A percentile compares a stretch with the other conserved stretches of the same genome.
Conservation (phyloP, 2,797 vertebrate genomes). For the Melopsittacus undulatus region DNA sequence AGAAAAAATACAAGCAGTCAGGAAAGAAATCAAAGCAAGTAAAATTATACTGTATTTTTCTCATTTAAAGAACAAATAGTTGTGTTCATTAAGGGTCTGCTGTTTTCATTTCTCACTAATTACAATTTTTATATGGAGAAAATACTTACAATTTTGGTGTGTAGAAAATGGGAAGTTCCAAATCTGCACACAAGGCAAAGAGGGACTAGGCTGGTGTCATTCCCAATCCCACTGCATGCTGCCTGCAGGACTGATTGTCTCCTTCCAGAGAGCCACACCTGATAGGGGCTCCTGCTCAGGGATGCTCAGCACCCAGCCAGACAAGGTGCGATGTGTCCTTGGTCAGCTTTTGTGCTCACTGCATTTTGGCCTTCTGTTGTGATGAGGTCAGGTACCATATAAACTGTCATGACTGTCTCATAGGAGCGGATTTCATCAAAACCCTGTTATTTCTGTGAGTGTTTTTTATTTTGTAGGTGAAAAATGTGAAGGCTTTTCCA, state of each 20-base stretch:
- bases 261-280: accelerated
- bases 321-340: background rate
- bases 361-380: background rate
- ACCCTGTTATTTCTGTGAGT: background rate
- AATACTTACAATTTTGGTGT: background rate
- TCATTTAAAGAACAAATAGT: constrained; percentile 9
- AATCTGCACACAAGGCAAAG: background rate
- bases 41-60: constrained; percentile 15
- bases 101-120: background rate
- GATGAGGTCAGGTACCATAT: constrained; percentile 3
- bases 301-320: background rate
- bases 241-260: accelerated
- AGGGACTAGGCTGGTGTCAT: background rate
- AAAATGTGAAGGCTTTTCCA: background rate
- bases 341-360: background rate
- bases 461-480: background rate
- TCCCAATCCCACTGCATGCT: accelerated
- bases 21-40: constrained; percentile 26
- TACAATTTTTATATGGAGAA: background rate
- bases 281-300: background rate
- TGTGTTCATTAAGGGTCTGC: background rate
- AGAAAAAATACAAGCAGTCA: constrained; percentile 19
- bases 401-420: background rate
- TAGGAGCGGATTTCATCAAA: background rate
- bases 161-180: background rate